Conservation (phyloP, 2,113 vertebrate species). For the Etheostoma spectabile region DNA sequence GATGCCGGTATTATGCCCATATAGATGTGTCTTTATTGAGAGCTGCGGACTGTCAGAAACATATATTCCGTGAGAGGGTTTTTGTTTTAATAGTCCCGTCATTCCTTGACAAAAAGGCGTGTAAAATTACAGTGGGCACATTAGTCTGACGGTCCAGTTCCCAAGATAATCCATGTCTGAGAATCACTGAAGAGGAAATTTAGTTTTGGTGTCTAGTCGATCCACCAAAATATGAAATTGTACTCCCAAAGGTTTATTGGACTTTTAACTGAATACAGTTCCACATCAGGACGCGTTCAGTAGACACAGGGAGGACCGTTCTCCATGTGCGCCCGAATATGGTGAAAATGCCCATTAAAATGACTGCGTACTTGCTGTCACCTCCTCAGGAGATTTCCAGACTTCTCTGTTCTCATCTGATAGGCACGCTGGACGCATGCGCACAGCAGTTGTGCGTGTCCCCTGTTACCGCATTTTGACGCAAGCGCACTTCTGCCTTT, state of each 20-base stretch:
- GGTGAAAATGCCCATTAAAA: constrained; percentile 25
- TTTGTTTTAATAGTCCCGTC: constrained; percentile 53
- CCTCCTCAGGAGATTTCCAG: constrained; percentile 60
- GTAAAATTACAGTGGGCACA: constrained; percentile 60
- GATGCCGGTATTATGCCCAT: constrained; percentile 51
- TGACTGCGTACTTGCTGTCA: constrained; percentile 3
- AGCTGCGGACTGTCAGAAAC: constrained; percentile 48
- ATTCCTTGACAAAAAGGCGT: constrained; percentile 58
- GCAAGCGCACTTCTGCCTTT: constrained; percentile 72
- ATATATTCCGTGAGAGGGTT: constrained; percentile 69
- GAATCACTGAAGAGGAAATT: constrained; percentile 62
- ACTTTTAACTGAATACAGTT: constrained; percentile 54
- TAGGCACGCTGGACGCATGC: constrained; percentile 63
- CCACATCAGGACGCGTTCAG: constrained; percentile 60
- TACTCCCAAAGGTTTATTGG: constrained; percentile 73
- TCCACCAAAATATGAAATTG: constrained; percentile 74
- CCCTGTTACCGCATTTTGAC: constrained; percentile 77
- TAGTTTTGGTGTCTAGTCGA: constrained; percentile 65
- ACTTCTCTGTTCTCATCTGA: constrained; percentile 63
- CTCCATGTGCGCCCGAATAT: constrained; percentile 37
- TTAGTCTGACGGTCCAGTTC: constrained; percentile 62
- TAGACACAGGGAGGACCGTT: constrained; percentile 40
- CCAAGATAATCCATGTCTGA: constrained; percentile 71
- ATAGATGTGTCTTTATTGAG: constrained; percentile 67
- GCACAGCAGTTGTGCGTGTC: constrained; percentile 17